Conservation (phyloP, 2,888 invertebrate species). For the Ectropis crepuscularia region DNA sequence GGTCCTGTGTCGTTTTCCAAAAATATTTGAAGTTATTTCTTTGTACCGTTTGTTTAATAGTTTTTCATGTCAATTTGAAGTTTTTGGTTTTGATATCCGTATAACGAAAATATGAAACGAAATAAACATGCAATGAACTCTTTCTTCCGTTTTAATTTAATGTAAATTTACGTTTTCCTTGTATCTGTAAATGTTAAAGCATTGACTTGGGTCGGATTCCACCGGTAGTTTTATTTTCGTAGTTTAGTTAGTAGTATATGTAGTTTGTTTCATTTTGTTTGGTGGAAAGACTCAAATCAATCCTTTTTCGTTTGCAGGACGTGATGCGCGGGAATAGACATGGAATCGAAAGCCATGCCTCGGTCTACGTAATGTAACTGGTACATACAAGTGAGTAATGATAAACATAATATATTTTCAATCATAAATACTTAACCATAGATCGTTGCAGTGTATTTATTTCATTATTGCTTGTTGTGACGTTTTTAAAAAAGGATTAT, state of each 20-base stretch:
- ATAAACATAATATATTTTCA: too few relatives aligned
- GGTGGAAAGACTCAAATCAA: slow-evolving; percentile 74
- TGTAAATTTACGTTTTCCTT: background rate
- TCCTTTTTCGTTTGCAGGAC: slow-evolving; percentile 69
- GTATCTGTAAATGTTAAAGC: slow-evolving; percentile 48
- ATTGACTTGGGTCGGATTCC: slow-evolving; percentile 78
- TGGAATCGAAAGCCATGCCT: slow-evolving; percentile 13
- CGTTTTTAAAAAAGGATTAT: too few relatives aligned
- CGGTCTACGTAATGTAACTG: background rate
- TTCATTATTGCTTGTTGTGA: too few relatives aligned
- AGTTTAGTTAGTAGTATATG: slow-evolving; percentile 35
- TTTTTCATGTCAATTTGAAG: slow-evolving; percentile 12
- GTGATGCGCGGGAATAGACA: slow-evolving; percentile 38
- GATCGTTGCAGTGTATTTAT: too few relatives aligned
- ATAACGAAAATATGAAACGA: background rate
- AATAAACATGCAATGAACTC: background rate
- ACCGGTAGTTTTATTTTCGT: slow-evolving; percentile 51
- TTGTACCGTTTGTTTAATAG: background rate
- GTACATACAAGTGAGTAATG: background rate
- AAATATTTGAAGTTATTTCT: background rate
- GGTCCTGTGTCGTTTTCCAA: background rate
- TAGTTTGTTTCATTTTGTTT: slow-evolving; percentile 46
- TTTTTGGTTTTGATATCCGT: slow-evolving; percentile 11
- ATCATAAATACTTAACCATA: too few relatives aligned
- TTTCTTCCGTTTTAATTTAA: background rate